Evolutionary conservation across 2,797 vertebrate species (phyloP), one percentile per base, ranked within the genome.

Genomic region (Brotula barbata): DNA sequence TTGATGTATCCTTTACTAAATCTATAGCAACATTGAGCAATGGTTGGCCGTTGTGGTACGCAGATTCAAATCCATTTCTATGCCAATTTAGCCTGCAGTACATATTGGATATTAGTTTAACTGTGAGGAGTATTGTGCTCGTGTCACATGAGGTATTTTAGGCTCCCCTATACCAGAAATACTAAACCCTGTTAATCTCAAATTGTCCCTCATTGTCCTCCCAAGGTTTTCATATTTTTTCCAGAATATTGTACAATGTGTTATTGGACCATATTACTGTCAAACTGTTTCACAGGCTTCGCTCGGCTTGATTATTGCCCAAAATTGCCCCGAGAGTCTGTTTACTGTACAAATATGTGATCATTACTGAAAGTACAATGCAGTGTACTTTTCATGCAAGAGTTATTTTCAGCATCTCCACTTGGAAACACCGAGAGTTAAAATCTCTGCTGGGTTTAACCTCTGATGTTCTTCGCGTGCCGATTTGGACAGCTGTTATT

Each of bases 331-430:
- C 20, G 43, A 66, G 73, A 74, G 54, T 62, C 53, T 73, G 28
- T 78, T 82, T 62, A 77, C 68, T 68, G 57, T 66, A 85, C 57
- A 73, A 60, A 76, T 67, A 49, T 77, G 60, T 48, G 71, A 65
- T 71, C 53, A 62, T 77, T 66, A 58, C 58, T 69, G 45, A 58
- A 63, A 65, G 43, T 44, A 72, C 50, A 67, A 54, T 65, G 49
- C 33, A 8, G 44, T 19, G 49, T 66, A 46, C 21, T 52, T 56
- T 58, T 55, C 15, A 36, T 50, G 40, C 6, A 31, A 64, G 58
- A 75, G 64, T 34, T 56, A 58, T 71, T 78, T 75, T 66, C 64
- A 72, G 39, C 33, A 8, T 15, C 46, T 16, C 58, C 43, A 50
- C 73, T 74, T 51, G 20, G 67, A 70, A 71, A 46, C 0, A 1